Conservation (phyloP, 2,113 vertebrate species). For the Euleptes europaea region DNA sequence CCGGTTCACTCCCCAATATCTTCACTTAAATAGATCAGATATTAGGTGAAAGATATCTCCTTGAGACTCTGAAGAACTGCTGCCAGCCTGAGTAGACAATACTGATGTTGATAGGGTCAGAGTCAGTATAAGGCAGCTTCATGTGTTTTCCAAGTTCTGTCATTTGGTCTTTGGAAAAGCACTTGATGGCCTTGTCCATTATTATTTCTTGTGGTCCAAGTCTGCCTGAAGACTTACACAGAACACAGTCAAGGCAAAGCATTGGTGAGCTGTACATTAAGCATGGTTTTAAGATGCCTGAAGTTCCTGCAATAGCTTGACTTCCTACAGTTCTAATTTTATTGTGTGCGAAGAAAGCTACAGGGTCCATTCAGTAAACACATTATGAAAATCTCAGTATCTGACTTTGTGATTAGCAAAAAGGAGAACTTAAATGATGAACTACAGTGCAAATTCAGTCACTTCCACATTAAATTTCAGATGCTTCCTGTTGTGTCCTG, state of each 20-base stretch:
- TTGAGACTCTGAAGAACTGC: no score
- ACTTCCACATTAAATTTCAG: constrained; percentile 12
- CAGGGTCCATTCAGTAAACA: background rate
- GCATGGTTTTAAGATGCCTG: background rate
- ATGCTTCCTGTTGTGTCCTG: constrained; percentile 39
- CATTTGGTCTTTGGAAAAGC: background rate
- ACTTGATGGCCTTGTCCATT: background rate
- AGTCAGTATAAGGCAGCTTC: no score
- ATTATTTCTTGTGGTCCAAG: background rate
- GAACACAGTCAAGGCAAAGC: background rate
- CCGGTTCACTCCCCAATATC: no score
- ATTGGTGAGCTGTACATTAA: background rate
- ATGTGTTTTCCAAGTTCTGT: background rate
- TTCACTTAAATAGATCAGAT: no score
- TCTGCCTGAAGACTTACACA: background rate
- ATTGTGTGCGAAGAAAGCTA: background rate
- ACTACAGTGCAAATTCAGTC: constrained; percentile 30
- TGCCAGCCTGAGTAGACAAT: no score
- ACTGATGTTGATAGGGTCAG: no score
- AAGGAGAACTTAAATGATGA: fast-evolving
- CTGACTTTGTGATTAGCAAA: constrained; percentile 33
- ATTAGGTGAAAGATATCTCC: no score
- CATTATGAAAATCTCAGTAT: constrained; percentile 17
- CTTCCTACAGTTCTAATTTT: background rate
- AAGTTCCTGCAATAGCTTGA: background rate